A percentile compares a stretch with the other conserved stretches of the same genome.
These are phyloP conservation scores for Elanoides forficatus DNA, from an alignment of 2,113 vertebrate genomes.

Conservation along the genomic window DNA sequence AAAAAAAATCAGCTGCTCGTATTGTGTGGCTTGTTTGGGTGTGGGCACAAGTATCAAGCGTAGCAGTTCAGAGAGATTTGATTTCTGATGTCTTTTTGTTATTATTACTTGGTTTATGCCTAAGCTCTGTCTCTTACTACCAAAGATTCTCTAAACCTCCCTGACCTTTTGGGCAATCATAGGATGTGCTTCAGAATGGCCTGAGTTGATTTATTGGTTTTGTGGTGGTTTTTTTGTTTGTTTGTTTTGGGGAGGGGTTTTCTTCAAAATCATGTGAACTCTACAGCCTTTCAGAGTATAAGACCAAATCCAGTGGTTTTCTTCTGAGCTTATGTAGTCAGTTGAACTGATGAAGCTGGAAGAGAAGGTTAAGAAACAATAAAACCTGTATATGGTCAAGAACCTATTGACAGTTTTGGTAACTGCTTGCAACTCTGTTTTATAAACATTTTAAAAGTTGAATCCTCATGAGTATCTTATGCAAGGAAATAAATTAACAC, in stretches of 20 bases:
- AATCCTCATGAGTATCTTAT: not conserved
- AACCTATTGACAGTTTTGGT: not conserved
- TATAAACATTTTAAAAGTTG: not conserved
- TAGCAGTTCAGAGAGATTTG: not conserved
- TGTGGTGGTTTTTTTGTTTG: rapidly evolving
- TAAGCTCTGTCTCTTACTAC: not conserved
- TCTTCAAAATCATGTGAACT: not conserved
- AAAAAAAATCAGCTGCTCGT: not conserved
- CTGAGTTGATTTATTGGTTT: not conserved
- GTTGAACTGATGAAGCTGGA: not conserved
- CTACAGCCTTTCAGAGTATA: not conserved
- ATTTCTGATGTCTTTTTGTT: not conserved
- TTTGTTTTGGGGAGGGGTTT: not conserved
- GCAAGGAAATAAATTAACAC: too few species aligned
- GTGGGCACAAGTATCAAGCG: too few species aligned
- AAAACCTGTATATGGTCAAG: not conserved
- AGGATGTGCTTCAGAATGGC: not conserved
- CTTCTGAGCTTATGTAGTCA: not conserved
- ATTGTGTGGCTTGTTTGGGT: not conserved
- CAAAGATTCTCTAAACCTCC: not conserved
- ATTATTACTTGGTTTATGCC: not conserved
- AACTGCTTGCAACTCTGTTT: too few species aligned
- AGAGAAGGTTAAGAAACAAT: not conserved
- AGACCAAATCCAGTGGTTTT: not conserved
- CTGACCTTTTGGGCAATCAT: not conserved